Evolutionary conservation across 2,797 vertebrate species (phyloP).

Genomic region (Macroramphosus scolopax): DNA sequence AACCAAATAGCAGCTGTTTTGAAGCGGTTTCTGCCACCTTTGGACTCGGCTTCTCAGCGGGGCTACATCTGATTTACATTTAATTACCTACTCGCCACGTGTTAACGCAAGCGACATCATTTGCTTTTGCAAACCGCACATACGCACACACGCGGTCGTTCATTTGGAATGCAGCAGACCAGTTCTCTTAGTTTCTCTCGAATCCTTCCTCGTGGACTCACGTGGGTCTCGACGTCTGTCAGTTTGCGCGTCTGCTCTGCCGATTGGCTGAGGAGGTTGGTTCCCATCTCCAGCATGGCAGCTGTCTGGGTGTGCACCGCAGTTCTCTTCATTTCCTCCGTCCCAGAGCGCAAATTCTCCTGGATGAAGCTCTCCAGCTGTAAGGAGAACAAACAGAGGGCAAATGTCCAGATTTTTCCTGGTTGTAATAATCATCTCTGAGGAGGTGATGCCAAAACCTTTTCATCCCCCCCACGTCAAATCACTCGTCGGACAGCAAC

Average conservation of each 20-base stretch:
- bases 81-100: slow-evolving; percentile 34
- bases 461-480: no score
- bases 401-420: slow-evolving; percentile 8
- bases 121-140: slow-evolving; percentile 37
- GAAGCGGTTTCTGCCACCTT: slow-evolving; percentile 33
- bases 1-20: slow-evolving; percentile 58
- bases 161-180: slow-evolving; percentile 29
- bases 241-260: slow-evolving; percentile 83
- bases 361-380: slow-evolving; percentile 83
- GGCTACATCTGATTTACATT: slow-evolving; percentile 49
- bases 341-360: slow-evolving; percentile 75
- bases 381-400: slow-evolving; percentile 8
- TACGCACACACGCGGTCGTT: slow-evolving; percentile 9
- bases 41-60: slow-evolving; percentile 36
- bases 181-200: slow-evolving; percentile 1
- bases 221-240: slow-evolving; percentile 81
- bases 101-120: slow-evolving; percentile 18
- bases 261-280: slow-evolving; percentile 79
- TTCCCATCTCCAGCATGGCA: slow-evolving; percentile 80
- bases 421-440: no score
- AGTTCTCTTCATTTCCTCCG: slow-evolving; percentile 74
- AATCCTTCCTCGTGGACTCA: slow-evolving; percentile 43
- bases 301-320: slow-evolving; percentile 78
- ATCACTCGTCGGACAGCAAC: no score
- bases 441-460: no score